Conservation (phyloP, 2,797 vertebrate species). For the Pogonophryne albipinna region DNA sequence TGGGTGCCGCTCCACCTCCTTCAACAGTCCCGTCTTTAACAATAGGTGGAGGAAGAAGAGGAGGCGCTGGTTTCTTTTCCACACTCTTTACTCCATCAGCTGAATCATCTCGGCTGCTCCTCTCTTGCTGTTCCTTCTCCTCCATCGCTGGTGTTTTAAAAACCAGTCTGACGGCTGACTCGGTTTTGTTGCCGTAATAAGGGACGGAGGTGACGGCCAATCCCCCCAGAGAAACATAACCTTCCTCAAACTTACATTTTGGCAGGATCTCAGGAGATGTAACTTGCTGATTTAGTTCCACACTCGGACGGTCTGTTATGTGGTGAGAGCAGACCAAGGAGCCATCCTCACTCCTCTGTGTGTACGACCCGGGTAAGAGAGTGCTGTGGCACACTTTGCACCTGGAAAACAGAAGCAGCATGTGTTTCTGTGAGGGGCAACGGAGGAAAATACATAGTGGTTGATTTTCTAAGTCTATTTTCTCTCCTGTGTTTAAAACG, state of each 20-base stretch:
- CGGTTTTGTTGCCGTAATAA: constrained; percentile 51
- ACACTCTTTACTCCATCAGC: background rate
- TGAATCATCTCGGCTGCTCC: constrained; percentile 3
- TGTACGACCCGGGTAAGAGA: constrained; percentile 65
- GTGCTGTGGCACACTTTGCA: constrained; percentile 67
- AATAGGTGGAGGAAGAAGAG: background rate
- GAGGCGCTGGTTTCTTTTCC: constrained; percentile 3
- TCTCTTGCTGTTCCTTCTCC: background rate
- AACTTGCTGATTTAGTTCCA: background rate
- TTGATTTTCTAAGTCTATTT: too few species aligned
- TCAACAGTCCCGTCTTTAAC: background rate
- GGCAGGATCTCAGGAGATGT: constrained; percentile 6
- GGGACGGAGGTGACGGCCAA: constrained; percentile 47
- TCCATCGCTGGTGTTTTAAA: constrained; percentile 4
- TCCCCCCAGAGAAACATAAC: constrained; percentile 53
- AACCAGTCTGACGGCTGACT: constrained; percentile 48
- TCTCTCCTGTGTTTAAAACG: too few species aligned
- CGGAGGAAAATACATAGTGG: too few species aligned
- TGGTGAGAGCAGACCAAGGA: constrained; percentile 66
- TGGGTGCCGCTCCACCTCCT: background rate
- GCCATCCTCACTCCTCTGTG: constrained; percentile 34
- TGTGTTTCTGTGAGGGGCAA: too few species aligned
- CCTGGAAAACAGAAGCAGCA: constrained; percentile 51
- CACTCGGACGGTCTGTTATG: background rate
- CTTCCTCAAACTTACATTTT: constrained; percentile 3